Base-by-base conservation (phyloP, 2,888 invertebrate species). In the Tetropium fuscum region DNA sequence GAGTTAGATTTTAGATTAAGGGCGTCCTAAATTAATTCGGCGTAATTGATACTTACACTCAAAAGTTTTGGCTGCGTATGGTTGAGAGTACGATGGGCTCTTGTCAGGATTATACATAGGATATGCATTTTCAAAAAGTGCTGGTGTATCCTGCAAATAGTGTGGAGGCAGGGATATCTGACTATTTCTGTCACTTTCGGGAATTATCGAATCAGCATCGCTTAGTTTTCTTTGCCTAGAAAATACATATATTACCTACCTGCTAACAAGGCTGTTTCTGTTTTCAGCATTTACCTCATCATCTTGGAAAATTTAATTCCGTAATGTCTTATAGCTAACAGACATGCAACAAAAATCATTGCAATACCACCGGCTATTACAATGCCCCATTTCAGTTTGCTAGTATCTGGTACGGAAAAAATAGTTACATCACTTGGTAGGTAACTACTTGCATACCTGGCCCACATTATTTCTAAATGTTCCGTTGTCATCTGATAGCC, bases 111-210 rank as follows among this genome's bases (percentile, higher is more conserved):
- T 55, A 30, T 53, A 58, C 51, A 61, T 59, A 1, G 61, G 48
- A 40, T 63, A 61, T 5, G 57, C 51, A 13, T 53, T 61, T 16
- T 66, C 63, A 44, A 72, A 72, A 2, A 70, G 41, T 5, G 69
- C 53, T 11, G 72, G 72, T 4, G 59, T 53, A 40, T 69, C 68
- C 64, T 72, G 72, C 13, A 70, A 53, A 58, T 68, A 65, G 47
- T 71, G 69, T 7, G 66, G 68, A 8, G 53, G 41, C 13, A 72
- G 27, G 18, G 65, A 64, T 6, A 60, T 20, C 41, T 62, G 49
- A 34, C 63, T 69, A 2, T 53, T 32, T 13, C 59, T 60, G 32
- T 59, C 57, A 2, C 49, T 56, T 5, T 38, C 45, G 5, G 55
- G 38, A 8, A 65, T 45, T 40, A 70, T 64, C 1, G 63, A 51